phyloP scores from a whole-genome alignment of 2,113 vertebrate species.

The Procapra przewalskii region DNA sequence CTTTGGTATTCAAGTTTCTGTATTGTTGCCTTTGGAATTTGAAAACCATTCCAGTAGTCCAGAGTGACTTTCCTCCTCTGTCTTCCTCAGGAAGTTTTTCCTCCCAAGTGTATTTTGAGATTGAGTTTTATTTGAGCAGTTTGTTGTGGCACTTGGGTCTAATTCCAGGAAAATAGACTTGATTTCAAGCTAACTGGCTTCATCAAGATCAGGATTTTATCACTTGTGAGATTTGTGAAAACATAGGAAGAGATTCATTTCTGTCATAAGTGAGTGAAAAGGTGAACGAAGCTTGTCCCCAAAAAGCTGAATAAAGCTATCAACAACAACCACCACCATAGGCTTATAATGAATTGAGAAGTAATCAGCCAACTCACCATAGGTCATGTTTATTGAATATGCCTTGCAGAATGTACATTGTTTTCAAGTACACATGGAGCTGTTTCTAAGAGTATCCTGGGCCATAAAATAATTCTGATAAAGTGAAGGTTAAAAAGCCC shows the following conservation, averaged over 20 bases:
- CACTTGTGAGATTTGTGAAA: not conserved
- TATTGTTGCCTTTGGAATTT: constrained; percentile 12
- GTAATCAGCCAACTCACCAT: not conserved
- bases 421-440: not conserved
- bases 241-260: not conserved
- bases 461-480: not conserved
- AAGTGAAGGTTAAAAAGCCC: not conserved
- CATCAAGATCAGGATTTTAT: not conserved
- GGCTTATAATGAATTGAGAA: not conserved
- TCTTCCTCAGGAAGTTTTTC: not conserved
- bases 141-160: not conserved
- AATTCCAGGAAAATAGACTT: constrained; percentile 1
- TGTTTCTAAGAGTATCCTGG: not conserved
- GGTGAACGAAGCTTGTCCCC: not conserved
- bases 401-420: not conserved
- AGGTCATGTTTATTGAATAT: not conserved
- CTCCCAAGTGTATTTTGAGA: not conserved
- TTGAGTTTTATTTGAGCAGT: constrained; percentile 14
- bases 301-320: not conserved
- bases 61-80: not conserved
- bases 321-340: not conserved
- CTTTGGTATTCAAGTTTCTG: not conserved
- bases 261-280: not conserved
- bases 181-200: not conserved
- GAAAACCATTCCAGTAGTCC: not conserved